phyloP scores from a whole-genome alignment of 2,113 vertebrate species.

The Salvelinus alpinus region DNA sequence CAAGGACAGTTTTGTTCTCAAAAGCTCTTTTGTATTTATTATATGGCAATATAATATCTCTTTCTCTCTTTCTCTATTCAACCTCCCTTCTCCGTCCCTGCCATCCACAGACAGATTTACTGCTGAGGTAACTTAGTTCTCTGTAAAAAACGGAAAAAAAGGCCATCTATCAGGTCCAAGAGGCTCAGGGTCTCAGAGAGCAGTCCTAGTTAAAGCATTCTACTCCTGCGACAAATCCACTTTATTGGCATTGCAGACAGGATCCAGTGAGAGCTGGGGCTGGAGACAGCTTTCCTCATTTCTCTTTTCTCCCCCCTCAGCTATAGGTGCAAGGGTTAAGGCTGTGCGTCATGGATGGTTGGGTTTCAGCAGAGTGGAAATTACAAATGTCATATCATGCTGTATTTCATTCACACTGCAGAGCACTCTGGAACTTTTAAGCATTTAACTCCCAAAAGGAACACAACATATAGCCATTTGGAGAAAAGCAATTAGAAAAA shows the following conservation, averaged over 20 bases:
- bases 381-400: conserved; percentile 45
- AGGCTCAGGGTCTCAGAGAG: conserved; percentile 4
- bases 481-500: background rate
- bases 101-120: conserved; percentile 43
- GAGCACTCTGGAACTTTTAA: background rate
- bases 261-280: conserved; percentile 35
- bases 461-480: background rate
- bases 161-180: conserved; percentile 40
- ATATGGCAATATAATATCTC: background rate
- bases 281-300: background rate
- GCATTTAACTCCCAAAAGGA: background rate
- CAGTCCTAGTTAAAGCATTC: conserved; percentile 26
- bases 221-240: conserved; percentile 40
- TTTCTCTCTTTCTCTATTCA: conserved; percentile 3
- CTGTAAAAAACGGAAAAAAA: conserved; percentile 28
- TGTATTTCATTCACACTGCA: conserved; percentile 23
- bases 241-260: conserved; percentile 41
- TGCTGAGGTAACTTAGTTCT: conserved; percentile 41
- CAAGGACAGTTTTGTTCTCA: background rate
- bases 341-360: conserved; percentile 41
- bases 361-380: conserved; percentile 51
- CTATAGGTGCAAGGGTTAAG: conserved; percentile 42
- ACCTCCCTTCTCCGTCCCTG: conserved; percentile 12
- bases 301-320: background rate
- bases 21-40: background rate